Percentiles rank a stretch among this genome's conserved stretches.
phyloP scores from a whole-genome alignment of 1,140 invertebrate genomes.

The Goniozus legneri region DNA sequence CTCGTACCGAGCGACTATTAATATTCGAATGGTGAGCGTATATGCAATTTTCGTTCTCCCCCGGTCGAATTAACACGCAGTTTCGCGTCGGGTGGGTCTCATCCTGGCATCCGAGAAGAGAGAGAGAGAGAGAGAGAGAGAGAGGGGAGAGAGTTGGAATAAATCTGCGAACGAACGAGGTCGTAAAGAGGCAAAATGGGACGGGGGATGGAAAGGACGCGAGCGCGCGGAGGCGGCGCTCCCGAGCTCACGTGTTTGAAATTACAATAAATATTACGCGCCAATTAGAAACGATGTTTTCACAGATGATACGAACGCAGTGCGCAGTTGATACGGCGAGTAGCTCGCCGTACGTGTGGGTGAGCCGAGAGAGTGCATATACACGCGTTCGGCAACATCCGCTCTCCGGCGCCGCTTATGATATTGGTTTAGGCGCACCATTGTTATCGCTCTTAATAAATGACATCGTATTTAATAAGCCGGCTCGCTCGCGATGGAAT shows the following conservation, averaged over 20 bases:
- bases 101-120: too few species aligned
- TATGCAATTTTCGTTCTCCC: too few species aligned
- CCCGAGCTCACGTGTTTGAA: slow-evolving; percentile 34
- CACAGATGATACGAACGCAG: slow-evolving; percentile 38
- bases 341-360: too few species aligned
- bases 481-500: too few species aligned
- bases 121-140: too few species aligned
- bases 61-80: too few species aligned
- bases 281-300: slow-evolving; percentile 39
- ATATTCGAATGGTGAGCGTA: too few species aligned
- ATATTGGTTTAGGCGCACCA: slow-evolving; percentile 35
- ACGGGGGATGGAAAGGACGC: neutral
- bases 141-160: neutral
- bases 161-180: slow-evolving; percentile 1
- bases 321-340: too few species aligned
- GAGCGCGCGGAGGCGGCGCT: slow-evolving; percentile 11
- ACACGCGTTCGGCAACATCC: neutral
- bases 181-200: slow-evolving; percentile 8
- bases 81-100: too few species aligned
- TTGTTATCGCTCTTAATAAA: slow-evolving; percentile 14
- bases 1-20: too few species aligned
- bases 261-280: slow-evolving; percentile 40
- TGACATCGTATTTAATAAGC: too few species aligned
- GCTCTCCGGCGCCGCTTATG: slow-evolving; percentile 29
- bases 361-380: too few species aligned